phyloP scores from a whole-genome alignment of 1,140 invertebrate species.

The Lasioglossum baleicum region DNA sequence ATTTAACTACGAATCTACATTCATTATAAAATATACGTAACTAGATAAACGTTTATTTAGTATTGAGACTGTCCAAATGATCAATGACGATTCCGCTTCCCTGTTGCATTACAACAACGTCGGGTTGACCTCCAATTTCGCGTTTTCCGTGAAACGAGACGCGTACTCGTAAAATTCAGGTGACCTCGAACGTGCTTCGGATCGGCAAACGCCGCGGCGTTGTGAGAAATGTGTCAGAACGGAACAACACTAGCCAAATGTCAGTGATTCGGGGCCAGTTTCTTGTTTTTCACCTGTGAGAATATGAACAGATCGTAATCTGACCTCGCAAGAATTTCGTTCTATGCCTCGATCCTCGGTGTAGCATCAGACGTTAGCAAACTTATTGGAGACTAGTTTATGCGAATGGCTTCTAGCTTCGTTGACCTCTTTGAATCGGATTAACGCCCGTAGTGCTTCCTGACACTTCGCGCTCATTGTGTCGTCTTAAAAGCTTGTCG shows the following conservation, averaged over 20 bases:
- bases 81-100: no score
- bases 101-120: background rate
- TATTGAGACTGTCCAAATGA: no score
- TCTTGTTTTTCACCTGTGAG: background rate
- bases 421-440: no score
- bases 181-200: constrained; percentile 52
- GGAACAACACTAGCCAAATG: constrained; percentile 6
- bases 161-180: constrained; percentile 40
- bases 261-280: background rate
- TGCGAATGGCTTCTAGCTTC: no score
- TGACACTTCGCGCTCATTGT: no score
- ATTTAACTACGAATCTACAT: no score
- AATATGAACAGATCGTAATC: background rate
- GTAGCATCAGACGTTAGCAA: no score
- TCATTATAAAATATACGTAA: no score
- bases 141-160: constrained; percentile 23
- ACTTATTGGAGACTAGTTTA: no score
- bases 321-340: background rate
- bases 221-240: constrained; percentile 48
- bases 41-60: no score
- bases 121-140: background rate
- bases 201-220: constrained; percentile 17
- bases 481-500: no score
- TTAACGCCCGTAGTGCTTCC: no score
- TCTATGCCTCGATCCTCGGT: background rate